Evolutionary conservation across 2,797 vertebrate genomes (phyloP), one percentile per base, ranked within the genome.

Genomic region (Gymnothorax reevesii): DNA sequence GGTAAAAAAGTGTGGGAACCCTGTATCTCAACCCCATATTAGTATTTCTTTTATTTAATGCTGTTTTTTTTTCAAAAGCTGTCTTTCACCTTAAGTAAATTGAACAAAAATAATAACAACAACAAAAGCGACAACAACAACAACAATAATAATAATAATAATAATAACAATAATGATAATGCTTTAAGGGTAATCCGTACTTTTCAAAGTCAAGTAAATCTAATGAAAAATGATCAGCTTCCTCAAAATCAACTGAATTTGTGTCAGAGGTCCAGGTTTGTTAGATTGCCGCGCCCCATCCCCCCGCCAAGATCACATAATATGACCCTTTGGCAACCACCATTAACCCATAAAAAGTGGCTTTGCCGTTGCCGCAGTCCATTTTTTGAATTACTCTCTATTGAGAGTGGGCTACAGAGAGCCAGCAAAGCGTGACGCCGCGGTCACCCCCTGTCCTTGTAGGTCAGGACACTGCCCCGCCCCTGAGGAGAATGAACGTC

Each of bases 401-500:
- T 62, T 77, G 84, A 88, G 49, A 88, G 71, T 77, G 73, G 84
- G 59, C 66, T 80, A 71, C 86, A 89, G 85, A 27, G 87, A 83
- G 86, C 79, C 57, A 57, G 73, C 64, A 82, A 60, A 69, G 77
- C 17, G 12, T 82, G 84, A 86, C 60, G 66, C 82, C 85, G 84
- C 89, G 90, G 91, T 92, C 89, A 92, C 89, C 91, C 33, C 89
- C 89, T 84, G 73, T 52, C 83, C 4, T 69, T 15, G 9, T 33
- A 15, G 80, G 22, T 27, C 85, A 27, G 49, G 42, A 33, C 42
- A 54, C 85, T 64, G 1, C 80, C 27, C 79, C 15, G 52, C 33
- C 33, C 33, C 33, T 42, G 33, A 42, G 59, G 83, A 49, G 57
- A 5, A 59, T 57, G 85, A 15, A 69, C 59, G 17, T 79, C n/a